These are phyloP conservation scores for Polyergus mexicanus DNA, from an alignment of 1,140 invertebrate genomes.

Conservation along the genomic window DNA sequence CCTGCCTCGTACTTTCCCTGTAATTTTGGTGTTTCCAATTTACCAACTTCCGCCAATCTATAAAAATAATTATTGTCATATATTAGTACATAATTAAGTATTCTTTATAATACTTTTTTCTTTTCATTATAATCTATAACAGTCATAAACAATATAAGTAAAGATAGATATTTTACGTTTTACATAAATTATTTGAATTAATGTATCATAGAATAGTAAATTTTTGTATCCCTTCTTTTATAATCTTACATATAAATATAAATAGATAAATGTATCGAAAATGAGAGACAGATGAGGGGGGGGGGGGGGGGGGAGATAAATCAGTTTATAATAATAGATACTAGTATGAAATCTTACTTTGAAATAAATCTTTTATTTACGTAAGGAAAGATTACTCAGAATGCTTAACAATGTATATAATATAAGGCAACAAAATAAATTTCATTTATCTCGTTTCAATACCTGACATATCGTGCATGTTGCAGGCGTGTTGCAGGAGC, in stretches of 20 bases:
- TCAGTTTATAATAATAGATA: background rate
- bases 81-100: conserved; percentile 8
- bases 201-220: background rate
- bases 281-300: no score
- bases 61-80: conserved; percentile 33
- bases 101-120: conserved; percentile 51
- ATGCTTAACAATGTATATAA: background rate
- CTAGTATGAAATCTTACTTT: background rate
- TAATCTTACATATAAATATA: background rate
- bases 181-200: background rate
- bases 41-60: conserved; percentile 93
- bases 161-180: background rate
- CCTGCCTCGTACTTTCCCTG: conserved; percentile 97
- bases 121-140: conserved; percentile 44
- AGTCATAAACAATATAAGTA: background rate
- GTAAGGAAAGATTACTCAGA: background rate
- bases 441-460: background rate
- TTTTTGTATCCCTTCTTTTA: background rate
- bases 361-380: background rate
- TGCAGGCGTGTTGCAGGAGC: conserved; percentile 74
- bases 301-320: background rate
- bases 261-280: background rate
- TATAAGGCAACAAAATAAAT: background rate
- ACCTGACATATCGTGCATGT: conserved; percentile 81
- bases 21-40: conserved; percentile 93